These are phyloP conservation scores for Mactromeris polynyma DNA, from an alignment of 2,888 invertebrate species.

Conservation along the genomic window DNA sequence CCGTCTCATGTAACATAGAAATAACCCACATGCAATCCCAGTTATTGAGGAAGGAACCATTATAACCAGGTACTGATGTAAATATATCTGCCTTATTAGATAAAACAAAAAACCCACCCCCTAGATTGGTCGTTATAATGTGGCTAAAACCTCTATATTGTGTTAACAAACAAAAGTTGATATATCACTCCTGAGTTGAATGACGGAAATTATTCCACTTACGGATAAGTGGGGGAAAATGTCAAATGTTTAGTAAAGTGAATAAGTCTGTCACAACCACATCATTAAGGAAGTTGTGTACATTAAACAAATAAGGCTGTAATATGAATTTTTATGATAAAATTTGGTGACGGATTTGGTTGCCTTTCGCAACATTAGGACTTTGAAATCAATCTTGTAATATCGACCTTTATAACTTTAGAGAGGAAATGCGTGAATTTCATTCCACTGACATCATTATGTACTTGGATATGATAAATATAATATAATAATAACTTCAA, in stretches of 20 bases:
- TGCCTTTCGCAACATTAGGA: neutral
- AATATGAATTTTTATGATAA: neutral
- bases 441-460: neutral
- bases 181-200: neutral
- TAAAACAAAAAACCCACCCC: neutral
- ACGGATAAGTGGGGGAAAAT: neutral
- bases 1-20: neutral
- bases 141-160: neutral
- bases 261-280: neutral
- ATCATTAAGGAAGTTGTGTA: neutral
- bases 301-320: neutral
- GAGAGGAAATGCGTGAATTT: neutral
- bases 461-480: neutral
- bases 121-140: neutral
- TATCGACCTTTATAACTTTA: neutral
- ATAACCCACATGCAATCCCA: neutral
- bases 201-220: slow-evolving; percentile 19
- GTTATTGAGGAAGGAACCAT: neutral
- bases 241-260: slow-evolving; percentile 13
- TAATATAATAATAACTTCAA: too few relatives aligned
- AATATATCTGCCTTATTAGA: neutral
- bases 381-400: neutral
- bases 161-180: neutral
- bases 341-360: neutral
- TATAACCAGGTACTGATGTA: neutral